Conservation (phyloP, 1,140 invertebrate species). For the Bombus fervidus region DNA sequence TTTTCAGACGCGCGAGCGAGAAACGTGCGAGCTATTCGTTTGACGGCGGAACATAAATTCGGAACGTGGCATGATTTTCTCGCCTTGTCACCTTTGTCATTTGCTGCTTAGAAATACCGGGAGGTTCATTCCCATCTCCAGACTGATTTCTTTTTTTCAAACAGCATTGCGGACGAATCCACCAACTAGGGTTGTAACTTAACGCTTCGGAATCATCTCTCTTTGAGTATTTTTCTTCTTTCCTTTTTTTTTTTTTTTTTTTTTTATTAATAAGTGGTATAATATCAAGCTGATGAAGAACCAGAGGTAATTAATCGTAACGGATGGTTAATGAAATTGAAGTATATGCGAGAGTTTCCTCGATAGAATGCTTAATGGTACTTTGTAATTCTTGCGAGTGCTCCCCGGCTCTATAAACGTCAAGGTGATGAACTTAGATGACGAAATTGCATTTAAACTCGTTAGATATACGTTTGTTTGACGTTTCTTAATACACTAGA, state of each 20-base stretch:
- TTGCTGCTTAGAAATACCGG: constrained; percentile 79
- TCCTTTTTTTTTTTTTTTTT: background rate
- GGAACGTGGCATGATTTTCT: constrained; percentile 75
- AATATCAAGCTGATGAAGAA: no score
- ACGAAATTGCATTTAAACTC: background rate
- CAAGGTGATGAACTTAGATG: background rate
- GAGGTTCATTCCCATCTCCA: constrained; percentile 54
- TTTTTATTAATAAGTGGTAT: background rate
- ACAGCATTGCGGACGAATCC: background rate
- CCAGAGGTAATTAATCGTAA: background rate
- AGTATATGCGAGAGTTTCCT: background rate
- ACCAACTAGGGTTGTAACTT: no score
- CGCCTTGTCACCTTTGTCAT: constrained; percentile 81
- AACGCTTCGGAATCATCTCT: background rate
- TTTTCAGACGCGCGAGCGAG: constrained; percentile 60
- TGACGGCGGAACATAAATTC: constrained; percentile 78
- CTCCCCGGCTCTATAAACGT: background rate
- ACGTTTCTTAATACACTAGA: background rate
- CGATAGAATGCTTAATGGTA: background rate
- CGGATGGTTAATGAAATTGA: background rate
- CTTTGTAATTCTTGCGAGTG: background rate
- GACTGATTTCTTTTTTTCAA: constrained; percentile 38
- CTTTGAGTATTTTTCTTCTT: background rate
- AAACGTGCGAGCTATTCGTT: constrained; percentile 68
- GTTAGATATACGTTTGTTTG: background rate